Evolutionary conservation across 2,888 invertebrate genomes (phyloP).

Genomic region (Rhyacophila evoluta): DNA sequence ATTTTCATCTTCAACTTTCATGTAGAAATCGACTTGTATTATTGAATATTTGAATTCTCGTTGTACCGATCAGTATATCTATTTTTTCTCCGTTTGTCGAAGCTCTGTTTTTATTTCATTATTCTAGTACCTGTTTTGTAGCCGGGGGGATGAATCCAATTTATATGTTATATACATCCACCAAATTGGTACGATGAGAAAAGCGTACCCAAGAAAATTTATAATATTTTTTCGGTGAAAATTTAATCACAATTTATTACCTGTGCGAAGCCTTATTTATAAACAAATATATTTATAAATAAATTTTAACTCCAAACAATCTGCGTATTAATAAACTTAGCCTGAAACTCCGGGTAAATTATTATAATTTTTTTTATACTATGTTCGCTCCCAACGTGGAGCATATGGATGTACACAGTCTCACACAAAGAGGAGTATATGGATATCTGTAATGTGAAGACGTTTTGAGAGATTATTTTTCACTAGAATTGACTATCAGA

Average conservation of each 20-base stretch:
- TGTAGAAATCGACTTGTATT: not conserved
- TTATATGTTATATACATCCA: not conserved
- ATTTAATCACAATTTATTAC: not conserved
- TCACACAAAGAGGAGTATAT: too few relatives aligned
- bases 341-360: too few relatives aligned
- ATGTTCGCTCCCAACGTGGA: too few relatives aligned
- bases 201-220: not conserved
- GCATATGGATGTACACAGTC: too few relatives aligned
- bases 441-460: too few relatives aligned
- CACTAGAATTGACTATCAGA: too few relatives aligned
- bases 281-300: too few relatives aligned
- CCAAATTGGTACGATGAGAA: not conserved
- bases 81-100: not conserved
- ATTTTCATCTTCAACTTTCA: not conserved
- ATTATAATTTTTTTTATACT: too few relatives aligned
- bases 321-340: too few relatives aligned
- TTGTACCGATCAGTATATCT: not conserved
- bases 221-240: not conserved
- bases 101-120: slow-evolving; percentile 21
- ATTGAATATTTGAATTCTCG: not conserved
- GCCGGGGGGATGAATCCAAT: not conserved
- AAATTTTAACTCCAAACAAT: too few relatives aligned
- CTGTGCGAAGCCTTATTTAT: too few relatives aligned
- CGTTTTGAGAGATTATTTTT: too few relatives aligned
- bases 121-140: not conserved